Conservation (phyloP, 2,113 vertebrate genomes). For the Rhombomys opimus region DNA sequence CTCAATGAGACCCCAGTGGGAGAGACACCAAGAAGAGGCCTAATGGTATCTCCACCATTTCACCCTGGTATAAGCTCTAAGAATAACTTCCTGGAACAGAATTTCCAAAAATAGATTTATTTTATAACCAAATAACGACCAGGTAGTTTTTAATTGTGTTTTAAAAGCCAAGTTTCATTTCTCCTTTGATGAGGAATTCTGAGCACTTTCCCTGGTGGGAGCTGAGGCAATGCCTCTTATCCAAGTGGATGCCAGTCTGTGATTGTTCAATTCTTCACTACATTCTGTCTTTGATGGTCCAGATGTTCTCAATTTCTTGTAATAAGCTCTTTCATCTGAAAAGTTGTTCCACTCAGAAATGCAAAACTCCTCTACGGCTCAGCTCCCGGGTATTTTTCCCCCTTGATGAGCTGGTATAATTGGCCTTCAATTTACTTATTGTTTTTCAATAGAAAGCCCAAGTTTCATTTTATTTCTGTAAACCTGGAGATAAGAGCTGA, state of each 20-base stretch:
- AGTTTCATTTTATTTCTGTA: conserved; percentile 88
- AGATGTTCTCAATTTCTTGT: conserved; percentile 91
- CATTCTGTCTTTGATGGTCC: conserved; percentile 87
- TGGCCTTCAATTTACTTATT: conserved; percentile 89
- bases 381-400: conserved; percentile 80
- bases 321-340: conserved; percentile 85
- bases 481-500: conserved; percentile 86
- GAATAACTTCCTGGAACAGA: conserved; percentile 10
- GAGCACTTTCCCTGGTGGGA: conserved; percentile 72
- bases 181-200: conserved; percentile 61
- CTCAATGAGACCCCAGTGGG: not conserved
- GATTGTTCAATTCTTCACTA: conserved; percentile 91
- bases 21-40: not conserved
- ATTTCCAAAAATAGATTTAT: conserved; percentile 51
- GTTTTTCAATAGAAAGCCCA: conserved; percentile 88
- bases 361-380: conserved; percentile 86
- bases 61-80: not conserved
- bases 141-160: conserved; percentile 60
- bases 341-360: conserved; percentile 87
- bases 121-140: conserved; percentile 64
- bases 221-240: conserved; percentile 81
- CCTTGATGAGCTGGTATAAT: conserved; percentile 88
- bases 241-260: conserved; percentile 86
- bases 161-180: conserved; percentile 59
- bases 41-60: not conserved